phyloP scores from a whole-genome alignment of 2,888 invertebrate genomes.

The Acanthosoma haemorrhoidale region DNA sequence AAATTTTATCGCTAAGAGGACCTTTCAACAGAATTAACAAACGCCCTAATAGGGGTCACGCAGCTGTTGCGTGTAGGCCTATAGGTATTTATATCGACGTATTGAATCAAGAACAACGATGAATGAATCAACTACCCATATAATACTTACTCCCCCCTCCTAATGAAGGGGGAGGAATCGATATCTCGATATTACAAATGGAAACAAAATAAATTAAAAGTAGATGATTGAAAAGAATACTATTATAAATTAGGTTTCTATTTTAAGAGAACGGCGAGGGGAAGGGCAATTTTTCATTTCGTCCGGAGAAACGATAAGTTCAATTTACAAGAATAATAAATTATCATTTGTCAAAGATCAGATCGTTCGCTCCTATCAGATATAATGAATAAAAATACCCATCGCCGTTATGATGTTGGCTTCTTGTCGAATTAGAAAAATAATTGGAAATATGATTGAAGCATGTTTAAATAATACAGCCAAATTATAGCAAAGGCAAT shows the following conservation, averaged over 20 bases:
- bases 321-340: neutral
- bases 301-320: neutral
- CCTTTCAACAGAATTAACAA: too few species aligned
- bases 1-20: too few species aligned
- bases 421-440: neutral
- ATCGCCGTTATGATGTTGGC: too few species aligned
- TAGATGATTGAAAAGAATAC: neutral
- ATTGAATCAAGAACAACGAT: too few species aligned
- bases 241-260: neutral
- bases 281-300: neutral
- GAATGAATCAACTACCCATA: too few species aligned
- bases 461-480: neutral
- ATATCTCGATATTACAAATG: neutral
- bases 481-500: neutral
- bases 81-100: too few species aligned
- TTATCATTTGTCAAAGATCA: neutral
- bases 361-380: neutral
- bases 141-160: too few species aligned
- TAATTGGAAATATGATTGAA: neutral
- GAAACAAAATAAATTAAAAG: slow-evolving; percentile 1
- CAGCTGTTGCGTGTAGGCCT: too few species aligned
- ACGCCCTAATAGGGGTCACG: too few species aligned
- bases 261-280: neutral
- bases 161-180: neutral
- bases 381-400: neutral